Percentiles rank a stretch among this genome's conserved stretches.
Conservation (phyloP, 2,888 invertebrate genomes). For the Drosophila prolongata region DNA sequence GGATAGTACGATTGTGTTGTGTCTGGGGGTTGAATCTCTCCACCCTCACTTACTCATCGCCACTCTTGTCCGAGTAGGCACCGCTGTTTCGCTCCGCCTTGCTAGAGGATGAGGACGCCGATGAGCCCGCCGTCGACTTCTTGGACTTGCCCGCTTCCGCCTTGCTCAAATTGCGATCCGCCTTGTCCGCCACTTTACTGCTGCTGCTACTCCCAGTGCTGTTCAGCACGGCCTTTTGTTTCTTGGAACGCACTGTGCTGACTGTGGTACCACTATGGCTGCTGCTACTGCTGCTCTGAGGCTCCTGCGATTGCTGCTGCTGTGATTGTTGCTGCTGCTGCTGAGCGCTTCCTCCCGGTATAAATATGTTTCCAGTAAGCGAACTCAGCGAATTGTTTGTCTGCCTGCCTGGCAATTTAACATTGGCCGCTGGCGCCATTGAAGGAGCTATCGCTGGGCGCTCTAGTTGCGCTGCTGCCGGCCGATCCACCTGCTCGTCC, state of each 20-base stretch:
- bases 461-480: conserved; percentile 20
- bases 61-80: conserved; percentile 79
- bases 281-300: conserved; percentile 31
- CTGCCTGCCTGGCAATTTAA: conserved; percentile 88
- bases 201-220: conserved; percentile 24
- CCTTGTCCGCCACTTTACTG: conserved; percentile 49
- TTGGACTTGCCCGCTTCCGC: conserved; percentile 44
- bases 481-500: conserved; percentile 17
- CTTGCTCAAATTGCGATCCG: conserved; percentile 34
- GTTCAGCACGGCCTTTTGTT: conserved; percentile 51
- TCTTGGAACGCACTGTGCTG: conserved; percentile 57
- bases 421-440: conserved; percentile 84
- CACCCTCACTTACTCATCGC: conserved; percentile 78
- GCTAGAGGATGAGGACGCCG: conserved; percentile 64
- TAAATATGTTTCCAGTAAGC: conserved; percentile 93
- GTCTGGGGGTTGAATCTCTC: conserved; percentile 11
- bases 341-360: conserved; percentile 84
- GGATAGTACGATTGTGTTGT: conserved; percentile 18
- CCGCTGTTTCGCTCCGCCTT: conserved; percentile 64
- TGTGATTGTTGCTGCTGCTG: conserved; percentile 46
- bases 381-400: conserved; percentile 94
- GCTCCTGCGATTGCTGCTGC: conserved; percentile 21
- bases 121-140: conserved; percentile 35
- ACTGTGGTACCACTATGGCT: conserved; percentile 22
- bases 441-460: conserved; percentile 16